Evolutionary conservation across 2,888 invertebrate genomes (phyloP).

Genomic region (Glaucopsyche alexis): DNA sequence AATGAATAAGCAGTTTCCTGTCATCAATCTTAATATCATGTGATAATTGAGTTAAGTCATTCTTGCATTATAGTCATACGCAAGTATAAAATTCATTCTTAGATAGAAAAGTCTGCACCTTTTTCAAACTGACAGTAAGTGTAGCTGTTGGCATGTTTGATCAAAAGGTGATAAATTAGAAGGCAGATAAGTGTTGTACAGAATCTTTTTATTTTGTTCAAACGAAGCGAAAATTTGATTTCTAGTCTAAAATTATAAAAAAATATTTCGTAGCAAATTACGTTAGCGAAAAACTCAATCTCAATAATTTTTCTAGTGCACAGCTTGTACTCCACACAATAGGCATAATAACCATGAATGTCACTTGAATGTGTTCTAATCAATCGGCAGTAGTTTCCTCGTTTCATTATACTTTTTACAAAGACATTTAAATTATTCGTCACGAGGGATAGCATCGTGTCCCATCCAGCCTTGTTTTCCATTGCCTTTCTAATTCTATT

Average conservation of each 20-base stretch:
- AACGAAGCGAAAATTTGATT: too few species aligned
- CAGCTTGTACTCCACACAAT: constrained; percentile 7
- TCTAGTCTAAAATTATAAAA: neutral
- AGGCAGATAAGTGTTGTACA: too few species aligned
- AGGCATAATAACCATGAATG: constrained; percentile 34
- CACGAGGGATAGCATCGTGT: constrained; percentile 49
- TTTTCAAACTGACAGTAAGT: neutral
- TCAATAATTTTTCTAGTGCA: constrained; percentile 20
- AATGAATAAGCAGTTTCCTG: neutral
- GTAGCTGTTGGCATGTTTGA: neutral
- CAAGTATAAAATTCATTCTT: too few species aligned
- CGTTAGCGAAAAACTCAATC: constrained; percentile 8
- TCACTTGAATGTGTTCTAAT: constrained; percentile 39
- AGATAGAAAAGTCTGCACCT: too few species aligned
- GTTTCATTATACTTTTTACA: constrained; percentile 22
- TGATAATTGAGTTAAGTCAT: neutral
- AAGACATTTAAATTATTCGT: constrained; percentile 41
- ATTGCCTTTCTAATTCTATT: constrained; percentile 45
- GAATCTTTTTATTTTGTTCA: too few species aligned
- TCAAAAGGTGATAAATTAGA: too few species aligned
- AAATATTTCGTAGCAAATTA: neutral
- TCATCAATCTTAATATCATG: too few species aligned
- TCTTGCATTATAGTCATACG: too few species aligned
- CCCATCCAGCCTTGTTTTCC: constrained; percentile 47
- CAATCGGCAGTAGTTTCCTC: constrained; percentile 21